Percentiles rank a stretch among this genome's conserved stretches.
Conservation (phyloP, 2,113 vertebrate genomes). For the Columba livia region DNA sequence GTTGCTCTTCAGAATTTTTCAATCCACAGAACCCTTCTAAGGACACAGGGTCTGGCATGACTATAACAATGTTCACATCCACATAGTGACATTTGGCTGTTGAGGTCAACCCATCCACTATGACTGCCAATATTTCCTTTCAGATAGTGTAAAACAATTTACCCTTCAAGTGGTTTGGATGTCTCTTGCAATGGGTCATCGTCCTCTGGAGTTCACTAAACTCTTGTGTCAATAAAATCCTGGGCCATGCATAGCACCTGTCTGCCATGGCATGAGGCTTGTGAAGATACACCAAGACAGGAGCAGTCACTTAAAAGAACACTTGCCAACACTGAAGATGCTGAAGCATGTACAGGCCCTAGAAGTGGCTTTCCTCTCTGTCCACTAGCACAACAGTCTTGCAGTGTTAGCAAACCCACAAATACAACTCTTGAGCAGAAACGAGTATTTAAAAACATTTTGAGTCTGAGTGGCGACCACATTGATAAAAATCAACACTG, state of each 20-base stretch:
- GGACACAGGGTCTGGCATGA: neutral
- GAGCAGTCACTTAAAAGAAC: neutral
- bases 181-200: neutral
- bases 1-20: neutral
- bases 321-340: neutral
- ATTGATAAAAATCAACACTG: neutral
- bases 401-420: neutral
- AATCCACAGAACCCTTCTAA: neutral
- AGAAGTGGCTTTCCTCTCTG: neutral
- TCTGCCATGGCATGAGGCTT: neutral
- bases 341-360: neutral
- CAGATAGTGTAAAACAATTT: neutral
- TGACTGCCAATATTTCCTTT: accelerated
- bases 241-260: neutral
- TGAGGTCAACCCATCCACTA: neutral
- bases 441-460: neutral
- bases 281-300: neutral
- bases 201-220: neutral
- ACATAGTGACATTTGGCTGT: neutral
- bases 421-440: neutral
- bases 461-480: neutral
- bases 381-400: neutral
- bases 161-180: neutral
- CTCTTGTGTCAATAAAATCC: neutral
- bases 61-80: neutral